These are phyloP conservation scores for Ailuropoda melanoleuca DNA, from an alignment of 2,113 vertebrate genomes.

Conservation along the genomic window DNA sequence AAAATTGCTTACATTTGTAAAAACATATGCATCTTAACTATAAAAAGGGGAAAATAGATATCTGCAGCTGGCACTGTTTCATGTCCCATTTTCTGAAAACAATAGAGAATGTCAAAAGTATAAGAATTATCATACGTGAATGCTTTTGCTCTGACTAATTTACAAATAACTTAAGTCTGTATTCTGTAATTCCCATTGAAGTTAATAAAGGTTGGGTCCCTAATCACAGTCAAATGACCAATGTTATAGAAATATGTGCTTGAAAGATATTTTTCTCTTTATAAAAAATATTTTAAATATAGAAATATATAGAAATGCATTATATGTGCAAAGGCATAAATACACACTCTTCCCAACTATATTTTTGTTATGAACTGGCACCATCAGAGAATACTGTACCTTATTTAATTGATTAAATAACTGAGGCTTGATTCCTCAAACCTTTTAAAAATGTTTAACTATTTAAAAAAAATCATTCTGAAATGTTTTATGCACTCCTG, in stretches of 20 bases:
- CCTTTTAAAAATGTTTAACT: not conserved
- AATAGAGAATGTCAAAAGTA: not conserved
- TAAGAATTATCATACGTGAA: not conserved
- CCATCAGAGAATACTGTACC: not conserved
- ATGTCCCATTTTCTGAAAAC: constrained; percentile 1
- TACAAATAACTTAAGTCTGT: not conserved
- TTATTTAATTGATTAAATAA: constrained; percentile 4
- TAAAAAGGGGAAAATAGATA: not conserved
- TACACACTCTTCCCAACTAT: not conserved
- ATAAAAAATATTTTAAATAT: not conserved
- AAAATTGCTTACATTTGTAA: not conserved
- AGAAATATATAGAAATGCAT: not conserved
- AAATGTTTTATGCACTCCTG: not conserved
- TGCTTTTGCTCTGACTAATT: not conserved
- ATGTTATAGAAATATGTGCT: not conserved
- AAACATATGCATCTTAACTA: not conserved
- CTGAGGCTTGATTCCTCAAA: not conserved
- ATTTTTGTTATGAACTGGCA: not conserved
- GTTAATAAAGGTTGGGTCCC: not conserved
- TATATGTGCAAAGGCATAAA: not conserved
- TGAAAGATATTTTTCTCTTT: not conserved
- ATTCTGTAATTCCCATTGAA: not conserved
- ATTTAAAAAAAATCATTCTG: not conserved
- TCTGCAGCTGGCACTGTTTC: not conserved
- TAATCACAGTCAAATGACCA: not conserved